Evolutionary conservation across 1,140 invertebrate genomes (phyloP), one percentile per base, ranked within the genome.

Genomic region (Metaphire vulgaris): DNA sequence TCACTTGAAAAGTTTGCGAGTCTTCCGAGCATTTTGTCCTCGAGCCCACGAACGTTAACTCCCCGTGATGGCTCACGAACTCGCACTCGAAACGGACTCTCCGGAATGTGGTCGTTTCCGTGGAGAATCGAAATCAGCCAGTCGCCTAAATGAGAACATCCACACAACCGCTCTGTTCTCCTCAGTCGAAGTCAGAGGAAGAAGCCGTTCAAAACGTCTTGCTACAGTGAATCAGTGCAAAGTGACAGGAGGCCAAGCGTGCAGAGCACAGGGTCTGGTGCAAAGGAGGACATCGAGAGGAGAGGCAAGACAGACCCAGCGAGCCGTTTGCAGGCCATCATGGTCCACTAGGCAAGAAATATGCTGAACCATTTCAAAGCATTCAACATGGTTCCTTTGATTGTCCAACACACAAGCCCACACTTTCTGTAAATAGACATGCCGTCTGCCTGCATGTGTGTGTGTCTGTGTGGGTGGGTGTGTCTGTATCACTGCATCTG

Each of bases 41-140:
- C 82, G 33, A 85, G 68, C 15, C 81, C 83, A 73, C 79, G 82
- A 12, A 86, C 82, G 28, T 80, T 76, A 1, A 86, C 83, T 56
- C 41, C 41, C 68, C 78, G 73, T 1, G 79, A 78, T 21, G 84
- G 83, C 78, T 87, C 85, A 79, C 81, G 85, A 12, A 85, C 85
- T 29, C 81, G 80, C 12, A 85, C 79, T 26, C 77, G 76, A 76
- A 81, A 85, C 28, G 86, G 86, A 79, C 84, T 85, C 69, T 96
- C 96, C 84, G 94, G 92, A 80, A 99, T 97, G 83, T 97, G 94
- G 83, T 95, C 92, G 56, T 93, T 93, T 81, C 96, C 94, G 85
- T 98, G 98, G 29, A 93, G 91, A 76, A 98, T 96, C 78, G 92
- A 92, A 74, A 99, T 96, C 79, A 93, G 92, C 96, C 96, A 99